Base-by-base conservation (phyloP, 2,113 vertebrate species). In the Herpailurus yagouaroundi region DNA sequence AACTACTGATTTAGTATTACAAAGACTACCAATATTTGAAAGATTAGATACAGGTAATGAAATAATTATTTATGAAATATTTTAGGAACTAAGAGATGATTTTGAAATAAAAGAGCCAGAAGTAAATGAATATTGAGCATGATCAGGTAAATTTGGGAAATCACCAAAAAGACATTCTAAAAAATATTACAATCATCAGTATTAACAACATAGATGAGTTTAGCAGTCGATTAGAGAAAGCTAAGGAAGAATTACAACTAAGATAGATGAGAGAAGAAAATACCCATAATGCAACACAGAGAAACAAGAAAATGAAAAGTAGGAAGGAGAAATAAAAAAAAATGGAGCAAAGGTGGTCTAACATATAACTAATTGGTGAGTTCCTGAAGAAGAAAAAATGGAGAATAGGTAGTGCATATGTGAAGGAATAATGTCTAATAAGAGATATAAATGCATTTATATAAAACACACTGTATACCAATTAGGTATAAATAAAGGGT, bases 11-110 rank as follows among this genome's bases (percentile, higher is more conserved):
- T 73, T 36, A 45, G 45, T 64, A 73, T 93, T 89, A 81, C 4
- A 92, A 92, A 92, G 27, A 73, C 33, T 31, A 60, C 19, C 38
- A 73, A 36, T 73, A 52, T 52, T 80, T 92, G 27, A 92, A 82
- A 45, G 15, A 69, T 91, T 81, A 55, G 5, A 89, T 50, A 41
- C 3, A 63, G 33, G n/a, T 79, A 90, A 69, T 69, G 63, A 48
- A 89, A 50, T 29, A 93, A 68, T 83, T 57, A 82, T 68, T 76
- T 88, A 89, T 38, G 19, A 83, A 60, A 90, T 95, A 74, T 50
- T 83, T 76, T 84, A 52, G 81, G n/a, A 83, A 76, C 36, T 81
- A 76, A 96, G 88, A 52, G 45, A 57, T 83, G 1, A 89, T 48
- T 89, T 41, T 89, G 36, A 76, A 66, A 60, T 68, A 21, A 36